Percentiles rank a stretch among this genome's conserved stretches.
Conservation (phyloP, 2,113 vertebrate genomes). For the Chamaetylas fuelleborni region DNA sequence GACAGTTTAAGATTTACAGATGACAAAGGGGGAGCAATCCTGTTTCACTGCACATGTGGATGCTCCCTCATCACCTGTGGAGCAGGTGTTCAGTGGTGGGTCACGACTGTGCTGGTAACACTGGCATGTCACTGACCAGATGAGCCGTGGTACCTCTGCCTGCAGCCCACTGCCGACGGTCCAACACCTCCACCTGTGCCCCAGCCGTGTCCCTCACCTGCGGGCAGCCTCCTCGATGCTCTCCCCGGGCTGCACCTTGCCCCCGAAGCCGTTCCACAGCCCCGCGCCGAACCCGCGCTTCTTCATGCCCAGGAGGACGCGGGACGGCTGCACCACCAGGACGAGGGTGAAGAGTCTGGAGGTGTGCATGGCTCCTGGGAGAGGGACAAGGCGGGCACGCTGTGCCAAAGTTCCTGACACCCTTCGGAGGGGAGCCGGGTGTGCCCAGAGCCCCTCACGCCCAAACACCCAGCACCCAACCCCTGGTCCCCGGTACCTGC, state of each 20-base stretch:
- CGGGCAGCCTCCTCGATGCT: constrained; percentile 87
- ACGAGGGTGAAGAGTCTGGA: constrained; percentile 86
- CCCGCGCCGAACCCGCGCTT: constrained; percentile 91
- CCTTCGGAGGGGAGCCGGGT: too few relatives aligned
- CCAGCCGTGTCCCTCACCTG: constrained; percentile 68
- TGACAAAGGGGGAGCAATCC: background rate
- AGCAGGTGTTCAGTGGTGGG: rapidly evolving
- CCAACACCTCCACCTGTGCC: background rate
- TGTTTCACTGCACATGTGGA: rapidly evolving
- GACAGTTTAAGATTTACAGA: background rate
- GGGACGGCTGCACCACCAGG: constrained; percentile 83
- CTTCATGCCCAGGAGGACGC: constrained; percentile 92
- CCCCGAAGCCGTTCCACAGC: constrained; percentile 95
- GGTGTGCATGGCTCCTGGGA: constrained; percentile 70
- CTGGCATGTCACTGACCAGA: rapidly evolving
- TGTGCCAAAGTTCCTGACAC: rapidly evolving
- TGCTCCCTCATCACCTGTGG: background rate
- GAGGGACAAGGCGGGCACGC: background rate
- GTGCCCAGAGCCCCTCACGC: background rate
- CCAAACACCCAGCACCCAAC: background rate
- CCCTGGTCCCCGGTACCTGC: rapidly evolving
- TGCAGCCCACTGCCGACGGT: background rate
- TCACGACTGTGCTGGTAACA: rapidly evolving
- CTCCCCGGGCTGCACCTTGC: constrained; percentile 88
- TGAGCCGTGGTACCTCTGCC: rapidly evolving